These are phyloP conservation scores for Lagopus muta DNA, from an alignment of 2,113 vertebrate species.

Conservation along the genomic window DNA sequence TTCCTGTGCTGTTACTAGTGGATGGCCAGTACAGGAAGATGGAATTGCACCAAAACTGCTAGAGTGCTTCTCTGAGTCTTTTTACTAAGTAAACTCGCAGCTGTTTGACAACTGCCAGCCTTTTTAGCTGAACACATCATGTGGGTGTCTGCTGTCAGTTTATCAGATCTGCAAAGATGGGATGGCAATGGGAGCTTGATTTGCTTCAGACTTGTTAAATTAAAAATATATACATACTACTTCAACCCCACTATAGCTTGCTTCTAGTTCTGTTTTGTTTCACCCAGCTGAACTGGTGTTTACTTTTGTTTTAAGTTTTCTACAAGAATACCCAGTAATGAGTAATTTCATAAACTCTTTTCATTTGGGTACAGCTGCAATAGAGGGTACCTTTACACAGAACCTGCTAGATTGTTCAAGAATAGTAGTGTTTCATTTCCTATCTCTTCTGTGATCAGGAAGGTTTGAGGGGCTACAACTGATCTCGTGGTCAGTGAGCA, in stretches of 20 bases:
- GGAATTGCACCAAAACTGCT: background rate
- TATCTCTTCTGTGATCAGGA: background rate
- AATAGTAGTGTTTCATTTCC: background rate
- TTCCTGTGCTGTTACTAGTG: background rate
- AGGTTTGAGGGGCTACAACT: slow-evolving; percentile 7
- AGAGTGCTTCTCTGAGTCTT: background rate
- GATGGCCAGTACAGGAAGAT: background rate
- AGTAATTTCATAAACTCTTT: background rate
- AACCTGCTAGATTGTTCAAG: background rate
- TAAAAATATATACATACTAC: background rate
- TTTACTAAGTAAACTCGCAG: background rate
- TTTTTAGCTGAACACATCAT: rapidly evolving
- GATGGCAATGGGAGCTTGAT: background rate
- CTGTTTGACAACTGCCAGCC: rapidly evolving
- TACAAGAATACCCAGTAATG: background rate
- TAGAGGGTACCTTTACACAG: slow-evolving; percentile 52
- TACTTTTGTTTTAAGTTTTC: background rate
- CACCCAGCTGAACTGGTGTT: background rate
- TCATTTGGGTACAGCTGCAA: background rate
- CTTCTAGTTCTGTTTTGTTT: background rate
- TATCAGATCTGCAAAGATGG: background rate
- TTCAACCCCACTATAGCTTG: rapidly evolving
- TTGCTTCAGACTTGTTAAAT: background rate
- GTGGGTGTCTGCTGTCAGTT: background rate
- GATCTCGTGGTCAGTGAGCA: background rate